Base-by-base conservation (phyloP, 2,888 invertebrate genomes). In the Sisyra nigra region DNA sequence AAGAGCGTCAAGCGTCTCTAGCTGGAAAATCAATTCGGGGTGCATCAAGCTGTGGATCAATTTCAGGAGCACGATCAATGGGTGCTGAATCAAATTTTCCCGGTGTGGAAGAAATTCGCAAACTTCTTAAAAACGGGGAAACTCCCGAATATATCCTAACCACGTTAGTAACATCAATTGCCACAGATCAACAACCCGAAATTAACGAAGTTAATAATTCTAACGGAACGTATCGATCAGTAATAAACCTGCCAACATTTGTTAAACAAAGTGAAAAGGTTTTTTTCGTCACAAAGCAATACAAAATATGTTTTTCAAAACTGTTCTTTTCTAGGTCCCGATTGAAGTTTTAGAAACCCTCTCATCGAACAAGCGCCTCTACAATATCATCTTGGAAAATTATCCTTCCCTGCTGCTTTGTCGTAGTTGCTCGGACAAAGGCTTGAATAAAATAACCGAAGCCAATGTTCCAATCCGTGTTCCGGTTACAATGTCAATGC, bases 171-270 rank as follows among this genome's bases (percentile, higher is more conserved):
- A 72, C 76, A 10, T 72, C 71, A 13, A 72, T 74, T 48, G 67
- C 69, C 50, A 61, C 66, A 50, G 57, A 64, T 42, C 69, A 67
- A 55, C 63, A 61, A 29, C 59, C 59, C 1, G 65, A 62, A 1
- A 66, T 68, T 49, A 65, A 62, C 49, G 69, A 71, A 46, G 53
- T 55, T 1, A 52, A 62, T 33, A 58, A 62, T 2, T 56, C 57
- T 38, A 65, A 64, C 19, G 67, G 57, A 45, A 65, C 67, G 13
- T 67, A 66, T 50, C 68, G 72, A 50, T 86, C 85, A 6, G 73
- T 82, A 46, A 69, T 81, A 34, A 76, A 80, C 57, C 60, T 87
- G 45, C 85, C 85, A 1, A 83, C 84, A 2, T 84, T 79, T 56
- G 63, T 84, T 17, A 70, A 69, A 46, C 72, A 75, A 52, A 74